Percentiles rank a stretch among this genome's conserved stretches.
Evolutionary conservation across 2,888 invertebrate species (phyloP).

Genomic region (Nomada ruficornis): DNA sequence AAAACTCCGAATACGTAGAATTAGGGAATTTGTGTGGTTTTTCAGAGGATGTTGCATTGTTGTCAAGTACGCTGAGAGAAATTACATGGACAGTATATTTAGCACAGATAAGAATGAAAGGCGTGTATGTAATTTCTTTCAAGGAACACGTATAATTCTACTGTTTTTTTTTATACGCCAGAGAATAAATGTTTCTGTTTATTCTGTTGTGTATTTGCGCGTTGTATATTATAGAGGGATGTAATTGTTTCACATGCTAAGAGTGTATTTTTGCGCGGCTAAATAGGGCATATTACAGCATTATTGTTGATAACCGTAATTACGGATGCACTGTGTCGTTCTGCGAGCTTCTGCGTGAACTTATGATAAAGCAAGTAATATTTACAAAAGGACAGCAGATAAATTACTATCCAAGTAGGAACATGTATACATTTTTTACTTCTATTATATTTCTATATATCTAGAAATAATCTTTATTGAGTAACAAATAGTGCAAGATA

Average conservation of each 20-base stretch:
- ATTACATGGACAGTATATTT: background rate
- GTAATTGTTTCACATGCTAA: constrained; percentile 13
- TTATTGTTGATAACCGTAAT: constrained; percentile 19
- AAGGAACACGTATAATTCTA: too few species aligned
- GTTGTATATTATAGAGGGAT: background rate
- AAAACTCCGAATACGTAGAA: too few species aligned
- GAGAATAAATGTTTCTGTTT: background rate
- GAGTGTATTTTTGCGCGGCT: background rate
- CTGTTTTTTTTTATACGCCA: background rate
- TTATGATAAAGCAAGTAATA: constrained; percentile 1
- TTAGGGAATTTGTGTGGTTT: too few species aligned
- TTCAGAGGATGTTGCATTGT: background rate
- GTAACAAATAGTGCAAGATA: background rate
- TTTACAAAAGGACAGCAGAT: background rate
- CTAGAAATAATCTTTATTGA: too few species aligned
- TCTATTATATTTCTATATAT: too few species aligned
- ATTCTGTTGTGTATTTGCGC: background rate
- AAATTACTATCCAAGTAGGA: background rate
- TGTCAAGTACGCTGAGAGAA: background rate
- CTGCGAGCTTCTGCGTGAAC: background rate
- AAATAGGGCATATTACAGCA: constrained; percentile 6
- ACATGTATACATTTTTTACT: background rate
- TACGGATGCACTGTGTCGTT: constrained; percentile 7
- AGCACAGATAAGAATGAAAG: background rate
- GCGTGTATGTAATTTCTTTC: background rate